phyloP scores from a whole-genome alignment of 2,888 invertebrate species.

The Geophilus truncorum region DNA sequence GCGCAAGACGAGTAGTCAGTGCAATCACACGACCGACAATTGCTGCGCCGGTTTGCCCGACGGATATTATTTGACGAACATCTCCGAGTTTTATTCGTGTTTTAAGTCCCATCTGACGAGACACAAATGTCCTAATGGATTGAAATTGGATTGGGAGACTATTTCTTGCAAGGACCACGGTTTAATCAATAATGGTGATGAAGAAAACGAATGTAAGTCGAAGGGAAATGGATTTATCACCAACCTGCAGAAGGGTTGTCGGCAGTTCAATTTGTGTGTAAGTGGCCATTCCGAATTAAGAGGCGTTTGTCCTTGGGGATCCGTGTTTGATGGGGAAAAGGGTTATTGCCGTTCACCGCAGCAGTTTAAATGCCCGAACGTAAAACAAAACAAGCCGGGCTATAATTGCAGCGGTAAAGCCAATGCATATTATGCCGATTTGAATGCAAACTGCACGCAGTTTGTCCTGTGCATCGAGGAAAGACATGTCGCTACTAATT shows the following conservation, averaged over 20 bases:
- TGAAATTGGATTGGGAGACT: conserved; percentile 34
- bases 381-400: background rate
- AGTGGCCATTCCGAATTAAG: background rate
- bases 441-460: conserved; percentile 53
- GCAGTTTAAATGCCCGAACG: background rate
- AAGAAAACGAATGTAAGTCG: background rate
- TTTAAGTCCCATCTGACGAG: conserved; percentile 36
- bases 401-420: conserved; percentile 34
- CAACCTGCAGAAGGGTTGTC: background rate
- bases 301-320: conserved; percentile 7
- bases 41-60: conserved; percentile 39
- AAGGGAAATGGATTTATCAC: background rate
- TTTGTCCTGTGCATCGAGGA: conserved; percentile 59
- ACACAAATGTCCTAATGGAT: conserved; percentile 37
- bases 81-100: conserved; percentile 38
- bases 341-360: background rate
- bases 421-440: conserved; percentile 57
- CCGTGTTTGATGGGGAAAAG: background rate
- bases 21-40: conserved; percentile 1
- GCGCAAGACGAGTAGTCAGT: background rate
- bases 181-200: background rate
- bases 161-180: conserved; percentile 36
- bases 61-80: conserved; percentile 38
- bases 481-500: conserved; percentile 35
- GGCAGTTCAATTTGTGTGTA: background rate